A percentile compares a stretch with the other conserved stretches of the same genome.
These are phyloP conservation scores for Australoheros facetus DNA, from an alignment of 2,797 vertebrate species.

Conservation along the genomic window DNA sequence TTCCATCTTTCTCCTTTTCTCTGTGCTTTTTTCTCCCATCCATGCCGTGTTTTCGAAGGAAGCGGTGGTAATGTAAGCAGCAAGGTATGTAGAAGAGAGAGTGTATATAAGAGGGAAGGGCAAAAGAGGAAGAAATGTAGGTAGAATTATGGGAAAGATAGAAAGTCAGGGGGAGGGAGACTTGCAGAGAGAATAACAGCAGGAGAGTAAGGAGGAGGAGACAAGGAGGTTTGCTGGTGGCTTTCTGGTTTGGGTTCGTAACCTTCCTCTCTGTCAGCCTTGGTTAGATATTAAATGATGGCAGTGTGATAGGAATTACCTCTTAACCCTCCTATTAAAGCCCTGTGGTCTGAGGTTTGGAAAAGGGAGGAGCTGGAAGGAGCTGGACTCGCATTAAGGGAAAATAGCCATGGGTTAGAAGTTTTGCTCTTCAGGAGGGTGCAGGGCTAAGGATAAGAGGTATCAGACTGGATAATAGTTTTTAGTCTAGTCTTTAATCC, in stretches of 20 bases:
- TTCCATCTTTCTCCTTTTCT: constrained; percentile 44
- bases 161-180: not conserved
- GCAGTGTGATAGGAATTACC: constrained; percentile 79
- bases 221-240: constrained; percentile 61
- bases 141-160: constrained; percentile 1
- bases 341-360: constrained; percentile 76
- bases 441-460: constrained; percentile 52
- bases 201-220: constrained; percentile 57
- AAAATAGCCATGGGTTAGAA: constrained; percentile 51
- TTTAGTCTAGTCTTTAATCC: constrained; percentile 42
- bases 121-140: not conserved
- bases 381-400: constrained; percentile 64
- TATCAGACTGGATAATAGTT: constrained; percentile 53
- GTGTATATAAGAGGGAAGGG: not conserved
- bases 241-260: constrained; percentile 77
- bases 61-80: not conserved
- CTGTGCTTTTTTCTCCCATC: constrained; percentile 5
- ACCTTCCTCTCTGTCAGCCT: constrained; percentile 78
- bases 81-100: not conserved
- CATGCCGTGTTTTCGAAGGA: constrained; percentile 5
- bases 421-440: constrained; percentile 38
- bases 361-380: constrained; percentile 57
- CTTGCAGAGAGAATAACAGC: constrained; percentile 36
- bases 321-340: constrained; percentile 80
- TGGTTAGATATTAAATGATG: constrained; percentile 77